phyloP scores from a whole-genome alignment of 2,797 vertebrate genomes.

The Brachymystax lenok region DNA sequence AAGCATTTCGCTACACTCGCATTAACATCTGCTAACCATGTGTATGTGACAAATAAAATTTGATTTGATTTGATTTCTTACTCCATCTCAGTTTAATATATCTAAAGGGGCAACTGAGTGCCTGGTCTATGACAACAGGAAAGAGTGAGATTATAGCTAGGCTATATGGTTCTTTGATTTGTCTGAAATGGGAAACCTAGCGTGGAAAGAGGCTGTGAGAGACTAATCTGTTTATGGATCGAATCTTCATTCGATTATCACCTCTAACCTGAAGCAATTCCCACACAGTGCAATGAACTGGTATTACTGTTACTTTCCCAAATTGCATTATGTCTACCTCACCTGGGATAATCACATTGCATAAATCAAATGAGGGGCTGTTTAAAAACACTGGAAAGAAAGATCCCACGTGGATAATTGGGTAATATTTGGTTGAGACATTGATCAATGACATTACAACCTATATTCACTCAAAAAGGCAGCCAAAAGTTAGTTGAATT shows the following conservation, averaged over 20 bases:
- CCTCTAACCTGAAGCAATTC: conserved; percentile 42
- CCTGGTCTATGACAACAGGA: neutral
- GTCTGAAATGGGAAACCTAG: neutral
- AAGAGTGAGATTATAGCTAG: neutral
- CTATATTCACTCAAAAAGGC: too few species aligned
- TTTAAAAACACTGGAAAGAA: neutral
- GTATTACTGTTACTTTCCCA: conserved; percentile 13
- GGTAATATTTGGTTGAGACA: too few species aligned
- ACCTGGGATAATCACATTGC: conserved; percentile 23
- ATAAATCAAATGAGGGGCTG: neutral
- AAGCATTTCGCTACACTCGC: too few species aligned
- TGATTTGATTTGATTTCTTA: too few species aligned
- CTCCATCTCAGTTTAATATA: neutral
- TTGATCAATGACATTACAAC: too few species aligned
- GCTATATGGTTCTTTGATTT: neutral
- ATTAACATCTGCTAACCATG: too few species aligned
- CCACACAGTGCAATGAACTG: conserved; percentile 32
- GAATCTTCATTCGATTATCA: conserved; percentile 47
- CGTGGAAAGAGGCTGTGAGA: neutral
- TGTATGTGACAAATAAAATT: too few species aligned
- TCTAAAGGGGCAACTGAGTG: neutral
- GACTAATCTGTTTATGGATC: conserved; percentile 35
- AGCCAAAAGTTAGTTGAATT: too few species aligned
- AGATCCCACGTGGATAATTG: neutral
- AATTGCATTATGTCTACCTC: conserved; percentile 28